Conservation (phyloP, 2,888 invertebrate species). For the Drosophila quinaria region DNA sequence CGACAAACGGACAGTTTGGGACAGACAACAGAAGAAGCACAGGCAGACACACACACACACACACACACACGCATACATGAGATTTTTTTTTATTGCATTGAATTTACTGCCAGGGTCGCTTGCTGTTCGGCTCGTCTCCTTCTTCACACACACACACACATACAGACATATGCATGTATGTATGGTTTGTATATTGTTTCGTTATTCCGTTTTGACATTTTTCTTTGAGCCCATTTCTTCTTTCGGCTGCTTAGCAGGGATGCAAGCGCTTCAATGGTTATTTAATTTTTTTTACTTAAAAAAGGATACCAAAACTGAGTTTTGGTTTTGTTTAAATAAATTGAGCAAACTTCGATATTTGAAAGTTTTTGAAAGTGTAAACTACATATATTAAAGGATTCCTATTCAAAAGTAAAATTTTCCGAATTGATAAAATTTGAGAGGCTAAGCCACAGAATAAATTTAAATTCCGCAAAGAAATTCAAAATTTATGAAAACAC, state of each 20-base stretch:
- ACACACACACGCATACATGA: conserved; percentile 25
- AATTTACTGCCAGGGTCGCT: conserved; percentile 80
- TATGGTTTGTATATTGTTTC: conserved; percentile 28
- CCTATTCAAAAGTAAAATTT: too few relatives aligned
- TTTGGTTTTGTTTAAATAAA: not conserved
- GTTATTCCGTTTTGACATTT: conserved; percentile 56
- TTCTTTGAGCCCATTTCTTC: conserved; percentile 45
- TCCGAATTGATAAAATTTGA: too few relatives aligned
- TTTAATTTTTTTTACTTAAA: not conserved
- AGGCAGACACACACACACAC: conserved; percentile 43
- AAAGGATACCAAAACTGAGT: not conserved
- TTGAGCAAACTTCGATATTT: not conserved
- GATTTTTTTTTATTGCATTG: conserved; percentile 64
- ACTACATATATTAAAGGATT: too few relatives aligned
- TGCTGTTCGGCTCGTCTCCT: conserved; percentile 58
- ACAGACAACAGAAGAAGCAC: conserved; percentile 53
- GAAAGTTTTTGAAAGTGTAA: too few relatives aligned
- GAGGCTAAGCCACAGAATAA: too few relatives aligned
- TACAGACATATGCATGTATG: conserved; percentile 2
- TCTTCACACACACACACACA: conserved; percentile 30
- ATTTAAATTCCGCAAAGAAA: too few relatives aligned
- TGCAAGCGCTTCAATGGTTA: conserved; percentile 26
- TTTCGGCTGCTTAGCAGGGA: conserved; percentile 41
- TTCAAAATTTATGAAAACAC: too few relatives aligned
- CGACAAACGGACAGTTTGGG: conserved; percentile 63